Evolutionary conservation across 2,888 invertebrate genomes (phyloP).

Genomic region (Eupithecia inturbata): DNA sequence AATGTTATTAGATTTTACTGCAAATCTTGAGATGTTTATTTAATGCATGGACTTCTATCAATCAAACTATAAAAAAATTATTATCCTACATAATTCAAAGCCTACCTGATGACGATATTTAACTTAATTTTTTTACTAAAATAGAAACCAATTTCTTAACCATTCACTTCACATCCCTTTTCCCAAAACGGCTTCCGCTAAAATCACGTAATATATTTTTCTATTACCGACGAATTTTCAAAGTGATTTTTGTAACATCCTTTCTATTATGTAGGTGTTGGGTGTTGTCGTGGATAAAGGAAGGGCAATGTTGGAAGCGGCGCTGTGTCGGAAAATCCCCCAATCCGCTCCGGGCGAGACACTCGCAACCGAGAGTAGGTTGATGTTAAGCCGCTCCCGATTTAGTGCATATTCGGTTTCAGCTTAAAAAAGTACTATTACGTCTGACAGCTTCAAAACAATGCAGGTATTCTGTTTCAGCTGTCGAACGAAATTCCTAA

Average conservation of each 20-base stretch:
- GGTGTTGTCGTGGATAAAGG: constrained; percentile 56
- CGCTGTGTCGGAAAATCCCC: constrained; percentile 65
- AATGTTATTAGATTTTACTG: constrained; percentile 48
- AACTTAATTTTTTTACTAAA: constrained; percentile 32
- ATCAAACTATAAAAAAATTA: neutral
- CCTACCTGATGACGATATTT: neutral
- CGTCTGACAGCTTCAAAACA: constrained; percentile 36
- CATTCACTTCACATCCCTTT: constrained; percentile 26
- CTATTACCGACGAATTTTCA: constrained; percentile 40
- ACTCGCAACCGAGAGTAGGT: constrained; percentile 57
- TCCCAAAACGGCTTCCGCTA: constrained; percentile 29
- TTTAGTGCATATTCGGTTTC: constrained; percentile 55
- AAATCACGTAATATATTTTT: constrained; percentile 44
- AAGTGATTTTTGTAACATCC: constrained; percentile 46
- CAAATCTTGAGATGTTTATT: neutral
- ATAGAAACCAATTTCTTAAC: constrained; percentile 45
- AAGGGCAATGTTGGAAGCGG: constrained; percentile 39
- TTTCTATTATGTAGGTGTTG: constrained; percentile 48
- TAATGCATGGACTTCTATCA: neutral
- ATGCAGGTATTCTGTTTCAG: neutral
- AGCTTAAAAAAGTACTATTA: constrained; percentile 52
- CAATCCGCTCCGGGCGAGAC: constrained; percentile 62
- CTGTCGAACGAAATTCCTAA: neutral
- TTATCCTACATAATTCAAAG: neutral
- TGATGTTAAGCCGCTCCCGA: constrained; percentile 60